These are phyloP conservation scores for Scaptomyza graminum DNA, from an alignment of 1,140 invertebrate species.

Conservation along the genomic window DNA sequence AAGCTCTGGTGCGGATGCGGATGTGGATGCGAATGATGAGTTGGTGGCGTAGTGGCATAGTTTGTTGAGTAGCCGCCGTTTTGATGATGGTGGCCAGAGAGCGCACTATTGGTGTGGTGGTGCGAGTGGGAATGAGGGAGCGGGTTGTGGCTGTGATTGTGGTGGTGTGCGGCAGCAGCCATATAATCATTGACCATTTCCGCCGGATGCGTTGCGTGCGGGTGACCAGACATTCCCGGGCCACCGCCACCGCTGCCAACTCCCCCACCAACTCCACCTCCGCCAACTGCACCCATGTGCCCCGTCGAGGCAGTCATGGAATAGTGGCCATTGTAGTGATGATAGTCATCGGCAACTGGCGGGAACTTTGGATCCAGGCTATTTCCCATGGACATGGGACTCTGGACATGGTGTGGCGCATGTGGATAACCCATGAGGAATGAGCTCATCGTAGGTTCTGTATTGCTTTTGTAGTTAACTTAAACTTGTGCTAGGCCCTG, in stretches of 20 bases:
- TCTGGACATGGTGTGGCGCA: slow-evolving; percentile 84
- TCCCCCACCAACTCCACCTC: slow-evolving; percentile 25
- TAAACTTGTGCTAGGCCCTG: slow-evolving; percentile 40
- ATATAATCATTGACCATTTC: slow-evolving; percentile 83
- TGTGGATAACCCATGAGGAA: slow-evolving; percentile 84
- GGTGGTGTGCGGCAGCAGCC: slow-evolving; percentile 68
- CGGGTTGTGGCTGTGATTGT: slow-evolving; percentile 59
- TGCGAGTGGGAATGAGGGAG: slow-evolving; percentile 78
- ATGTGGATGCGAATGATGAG: slow-evolving; percentile 59
- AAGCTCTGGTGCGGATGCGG: slow-evolving; percentile 76
- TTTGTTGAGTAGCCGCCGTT: slow-evolving; percentile 76
- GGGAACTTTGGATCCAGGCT: slow-evolving; percentile 82
- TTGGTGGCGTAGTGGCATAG: slow-evolving; percentile 81
- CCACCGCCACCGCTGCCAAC: slow-evolving; percentile 30
- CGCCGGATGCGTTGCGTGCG: slow-evolving; percentile 78
- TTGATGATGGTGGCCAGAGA: slow-evolving; percentile 76
- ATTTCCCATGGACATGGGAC: slow-evolving; percentile 81
- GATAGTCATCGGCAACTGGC: slow-evolving; percentile 82
- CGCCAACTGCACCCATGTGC: slow-evolving; percentile 65
- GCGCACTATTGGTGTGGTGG: slow-evolving; percentile 76
- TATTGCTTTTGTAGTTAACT: slow-evolving; percentile 13
- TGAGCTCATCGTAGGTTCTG: slow-evolving; percentile 75
- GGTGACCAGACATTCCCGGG: slow-evolving; percentile 72
- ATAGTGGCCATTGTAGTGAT: slow-evolving; percentile 83
- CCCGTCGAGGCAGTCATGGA: slow-evolving; percentile 80